phyloP scores from a whole-genome alignment of 2,888 invertebrate species.

The Lithophane ornitopus region DNA sequence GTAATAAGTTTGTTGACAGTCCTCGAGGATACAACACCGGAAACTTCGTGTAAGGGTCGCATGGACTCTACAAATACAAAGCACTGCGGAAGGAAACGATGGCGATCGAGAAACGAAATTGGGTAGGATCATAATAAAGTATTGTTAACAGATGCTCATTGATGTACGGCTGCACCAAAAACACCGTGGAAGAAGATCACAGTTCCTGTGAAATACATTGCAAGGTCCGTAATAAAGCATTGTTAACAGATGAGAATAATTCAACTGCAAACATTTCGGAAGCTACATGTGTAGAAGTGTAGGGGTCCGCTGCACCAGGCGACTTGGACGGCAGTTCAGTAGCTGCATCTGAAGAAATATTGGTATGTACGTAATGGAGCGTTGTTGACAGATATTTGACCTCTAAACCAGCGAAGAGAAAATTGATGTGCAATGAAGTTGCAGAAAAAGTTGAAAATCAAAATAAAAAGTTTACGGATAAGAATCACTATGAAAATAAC shows the following conservation, averaged over 20 bases:
- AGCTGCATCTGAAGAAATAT: neutral
- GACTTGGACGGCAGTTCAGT: constrained; percentile 3
- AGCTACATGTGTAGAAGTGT: neutral
- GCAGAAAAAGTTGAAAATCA: neutral
- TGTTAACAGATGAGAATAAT: constrained; percentile 43
- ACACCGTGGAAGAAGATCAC: neutral
- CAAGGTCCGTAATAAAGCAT: constrained; percentile 29
- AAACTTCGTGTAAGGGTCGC: neutral
- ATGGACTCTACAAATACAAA: neutral
- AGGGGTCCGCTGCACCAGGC: neutral
- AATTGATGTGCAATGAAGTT: neutral
- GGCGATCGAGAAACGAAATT: neutral
- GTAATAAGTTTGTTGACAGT: constrained; percentile 46
- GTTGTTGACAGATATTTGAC: constrained; percentile 47
- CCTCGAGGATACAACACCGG: neutral
- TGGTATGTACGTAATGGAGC: constrained; percentile 33
- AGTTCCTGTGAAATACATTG: neutral
- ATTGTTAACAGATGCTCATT: constrained; percentile 44
- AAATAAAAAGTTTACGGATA: neutral
- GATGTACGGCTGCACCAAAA: neutral
- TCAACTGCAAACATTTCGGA: neutral
- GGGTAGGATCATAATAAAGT: constrained; percentile 26
- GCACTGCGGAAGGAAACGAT: neutral
- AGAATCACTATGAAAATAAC: neutral
- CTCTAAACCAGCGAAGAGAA: neutral